Evolutionary conservation across 1,140 invertebrate genomes (phyloP), one percentile per base, ranked within the genome.

Genomic region (Galleria mellonella): DNA sequence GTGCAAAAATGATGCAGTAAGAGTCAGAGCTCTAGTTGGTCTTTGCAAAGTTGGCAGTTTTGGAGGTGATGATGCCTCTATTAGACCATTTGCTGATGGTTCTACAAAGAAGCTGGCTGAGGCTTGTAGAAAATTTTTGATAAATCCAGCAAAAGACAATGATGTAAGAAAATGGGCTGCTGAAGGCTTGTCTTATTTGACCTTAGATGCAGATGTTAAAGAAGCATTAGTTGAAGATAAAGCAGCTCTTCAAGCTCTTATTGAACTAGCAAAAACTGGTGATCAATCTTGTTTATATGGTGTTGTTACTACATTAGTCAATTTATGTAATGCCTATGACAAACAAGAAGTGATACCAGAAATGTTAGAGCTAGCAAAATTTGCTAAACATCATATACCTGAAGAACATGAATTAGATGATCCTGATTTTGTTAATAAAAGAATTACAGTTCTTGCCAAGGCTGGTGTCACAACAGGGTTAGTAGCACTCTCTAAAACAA

Each of bases 331-430:
- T 87, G 96, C 97, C 4, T 99, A 99, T 70, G 98, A 99, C 46
- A 99, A 98, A 81, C 96, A 98, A 81, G 98, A 99, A 83, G 85
- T 99, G 0, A 90, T 97, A 58, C 97, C 98, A 4, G 98, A 99
- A 88, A 93, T 99, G 93, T 61, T 99, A 4, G 97, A 99, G 83
- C 83, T 99, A 42, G 98, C 98, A 0, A 98, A 99, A 83, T 99
- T 99, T 87, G 96, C 98, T 0, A 99, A 99, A 83, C 98, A 99
- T 77, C 98, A 99, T 83, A 94, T 99, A 57, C 98, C 98, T 4
- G 96, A 99, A 83, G 95, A 98, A 63, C 97, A 99, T 87, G 94
- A 96, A 72, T 76, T 97, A 5, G 98, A 99, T 85, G 96, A 97
- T 71, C 89, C 91, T 10, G 97, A 98, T 78, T 99, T 95, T 86